Base-by-base conservation (phyloP, 2,113 vertebrate genomes). In the Channa maculata region DNA sequence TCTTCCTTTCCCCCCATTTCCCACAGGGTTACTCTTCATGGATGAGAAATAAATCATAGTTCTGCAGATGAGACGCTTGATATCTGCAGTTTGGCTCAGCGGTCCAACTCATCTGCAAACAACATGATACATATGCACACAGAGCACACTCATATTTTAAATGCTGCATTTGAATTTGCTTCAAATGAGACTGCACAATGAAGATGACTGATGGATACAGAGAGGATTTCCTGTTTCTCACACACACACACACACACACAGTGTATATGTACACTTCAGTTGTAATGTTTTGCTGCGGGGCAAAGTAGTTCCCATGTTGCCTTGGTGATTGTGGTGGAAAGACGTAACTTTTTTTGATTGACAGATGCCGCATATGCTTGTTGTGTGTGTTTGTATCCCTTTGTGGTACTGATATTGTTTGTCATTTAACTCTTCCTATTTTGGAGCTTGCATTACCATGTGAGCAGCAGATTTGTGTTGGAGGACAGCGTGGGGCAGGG, bases 281-380 rank as follows among this genome's bases (percentile, higher is more conserved):
- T 70, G 36, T 39, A 46, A 15, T 44, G 0, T 55, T 41, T 8
- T 36, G 55, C 71, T 58, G 43, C 61, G 65, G 79, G 13, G 51
- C 45, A 66, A 67, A 72, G 38, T 55, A 37, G 55, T 39, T 75
- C 14, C 63, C 38, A 58, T 51, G 84, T 87, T 82, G 67, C 68
- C 11, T 49, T 77, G 76, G 79, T 67, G 85, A 84, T 75, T 46
- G 72, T 8, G 3, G 38, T 65, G 55, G 48, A 65, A 69, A 65
- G 59, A 51, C 49, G 63, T 58, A 77, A 45, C 36, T 65, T 3
- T 49, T 9, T 70, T 59, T 84, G 83, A 89, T 67, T 77, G 83
- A 86, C 63, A 8, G 65, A 62, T 39, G 38, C 59, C 44, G 53
- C 53, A 37, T 70, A 34, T 72, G 69, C 70, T 54, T 79, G 63